A percentile compares a stretch with the other conserved stretches of the same genome.
Conservation (phyloP, 64 coral and sea anemone genomes). For the Catalaphyllia jardinei region DNA sequence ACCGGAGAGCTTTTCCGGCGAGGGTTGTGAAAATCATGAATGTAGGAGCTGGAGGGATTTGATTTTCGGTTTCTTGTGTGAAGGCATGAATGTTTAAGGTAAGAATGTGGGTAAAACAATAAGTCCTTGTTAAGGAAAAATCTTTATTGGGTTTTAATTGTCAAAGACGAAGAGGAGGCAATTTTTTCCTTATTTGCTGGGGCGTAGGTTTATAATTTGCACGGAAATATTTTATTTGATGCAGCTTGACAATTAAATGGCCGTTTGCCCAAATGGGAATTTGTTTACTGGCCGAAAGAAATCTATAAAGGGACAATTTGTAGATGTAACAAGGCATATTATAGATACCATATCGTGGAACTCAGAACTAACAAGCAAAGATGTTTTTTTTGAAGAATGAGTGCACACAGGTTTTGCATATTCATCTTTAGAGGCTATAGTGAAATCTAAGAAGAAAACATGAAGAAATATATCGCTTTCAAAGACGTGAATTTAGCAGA, state of each 20-base stretch:
- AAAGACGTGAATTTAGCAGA: not conserved
- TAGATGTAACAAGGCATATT: not conserved
- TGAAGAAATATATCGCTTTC: not conserved
- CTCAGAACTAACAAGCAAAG: too few relatives aligned
- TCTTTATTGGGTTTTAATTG: not conserved
- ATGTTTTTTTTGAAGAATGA: too few relatives aligned
- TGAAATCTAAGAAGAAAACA: not conserved
- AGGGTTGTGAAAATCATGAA: not conserved
- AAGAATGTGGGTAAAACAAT: not conserved
- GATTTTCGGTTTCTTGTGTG: not conserved
- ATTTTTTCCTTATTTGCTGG: not conserved
- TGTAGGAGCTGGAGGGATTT: not conserved
- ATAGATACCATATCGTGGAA: too few relatives aligned
- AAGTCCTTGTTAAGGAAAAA: not conserved
- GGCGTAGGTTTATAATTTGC: not conserved
- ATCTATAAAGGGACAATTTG: not conserved
- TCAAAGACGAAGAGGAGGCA: not conserved
- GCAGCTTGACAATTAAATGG: not conserved
- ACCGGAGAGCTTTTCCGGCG: constrained; percentile 10
- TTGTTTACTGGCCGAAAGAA: not conserved
- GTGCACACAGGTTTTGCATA: too few relatives aligned
- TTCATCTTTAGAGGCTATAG: not conserved
- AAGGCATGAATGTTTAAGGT: not conserved
- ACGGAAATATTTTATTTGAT: not conserved
- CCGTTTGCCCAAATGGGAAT: not conserved